Percentiles rank a stretch among this genome's conserved stretches.
These are phyloP conservation scores for Neosilurus hyrtlii DNA, from an alignment of 2,797 vertebrate genomes.

Conservation along the genomic window DNA sequence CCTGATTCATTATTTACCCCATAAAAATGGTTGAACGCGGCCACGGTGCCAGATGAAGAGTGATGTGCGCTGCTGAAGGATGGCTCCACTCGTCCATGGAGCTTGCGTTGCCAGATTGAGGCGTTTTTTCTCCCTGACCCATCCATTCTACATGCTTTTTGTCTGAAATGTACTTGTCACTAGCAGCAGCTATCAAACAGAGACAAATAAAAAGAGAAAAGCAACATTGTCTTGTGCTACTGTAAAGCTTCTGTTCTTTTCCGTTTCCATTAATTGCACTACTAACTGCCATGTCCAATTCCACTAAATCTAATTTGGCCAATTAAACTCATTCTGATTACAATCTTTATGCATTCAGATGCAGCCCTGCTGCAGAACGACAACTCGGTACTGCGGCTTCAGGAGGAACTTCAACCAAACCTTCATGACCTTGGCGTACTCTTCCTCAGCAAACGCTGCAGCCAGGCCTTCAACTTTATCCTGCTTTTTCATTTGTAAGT, in stretches of 20 bases:
- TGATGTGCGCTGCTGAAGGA: slow-evolving; percentile 49
- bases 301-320: slow-evolving; percentile 8
- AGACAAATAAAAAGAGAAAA: slow-evolving; percentile 21
- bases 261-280: not conserved
- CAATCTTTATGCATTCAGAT: slow-evolving; percentile 56
- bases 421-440: slow-evolving; percentile 64
- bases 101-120: slow-evolving; percentile 32
- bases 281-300: slow-evolving; percentile 5
- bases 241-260: not conserved
- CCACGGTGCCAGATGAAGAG: slow-evolving; percentile 24
- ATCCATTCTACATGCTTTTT: slow-evolving; percentile 35
- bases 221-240: not conserved
- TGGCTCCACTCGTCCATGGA: slow-evolving; percentile 42
- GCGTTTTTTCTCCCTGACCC: slow-evolving; percentile 23
- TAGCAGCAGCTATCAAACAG: slow-evolving; percentile 25
- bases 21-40: slow-evolving; percentile 35
- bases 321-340: slow-evolving; percentile 12
- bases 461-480: slow-evolving; percentile 68
- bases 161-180: slow-evolving; percentile 36
- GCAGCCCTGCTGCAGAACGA: slow-evolving; percentile 62
- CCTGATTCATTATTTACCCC: slow-evolving; percentile 52
- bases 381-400: slow-evolving; percentile 38
- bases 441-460: slow-evolving; percentile 69
- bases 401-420: slow-evolving; percentile 63
- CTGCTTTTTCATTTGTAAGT: slow-evolving; percentile 76